Conservation (phyloP, 1,140 invertebrate species). For the Brachionus sp. region DNA sequence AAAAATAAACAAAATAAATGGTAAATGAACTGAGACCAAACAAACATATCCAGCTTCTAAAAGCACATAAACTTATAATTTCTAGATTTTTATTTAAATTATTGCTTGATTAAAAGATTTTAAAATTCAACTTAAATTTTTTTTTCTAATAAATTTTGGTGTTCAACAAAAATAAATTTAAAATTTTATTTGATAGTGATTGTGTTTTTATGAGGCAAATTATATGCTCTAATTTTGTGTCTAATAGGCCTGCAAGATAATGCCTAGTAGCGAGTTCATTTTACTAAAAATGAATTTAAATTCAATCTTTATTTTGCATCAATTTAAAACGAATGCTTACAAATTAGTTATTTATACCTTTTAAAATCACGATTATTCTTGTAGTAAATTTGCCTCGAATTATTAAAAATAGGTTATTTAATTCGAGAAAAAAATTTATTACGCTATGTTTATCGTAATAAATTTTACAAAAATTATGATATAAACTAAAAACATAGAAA, state of each 20-base stretch:
- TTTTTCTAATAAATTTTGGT: too few relatives aligned
- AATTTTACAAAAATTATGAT: not conserved
- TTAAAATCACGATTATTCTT: not conserved
- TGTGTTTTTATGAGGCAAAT: too few relatives aligned
- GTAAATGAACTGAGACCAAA: not conserved
- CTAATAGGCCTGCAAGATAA: not conserved
- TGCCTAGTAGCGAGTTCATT: not conserved
- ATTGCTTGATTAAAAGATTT: too few relatives aligned
- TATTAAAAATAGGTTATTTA: constrained; percentile 1
- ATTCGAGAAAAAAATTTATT: not conserved
- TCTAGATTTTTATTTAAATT: not conserved
- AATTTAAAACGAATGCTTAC: not conserved
- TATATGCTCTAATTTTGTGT: not conserved
- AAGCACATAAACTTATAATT: not conserved
- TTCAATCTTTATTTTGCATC: not conserved
- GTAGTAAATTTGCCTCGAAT: not conserved
- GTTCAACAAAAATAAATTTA: too few relatives aligned
- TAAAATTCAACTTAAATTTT: too few relatives aligned
- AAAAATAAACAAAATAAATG: too few relatives aligned
- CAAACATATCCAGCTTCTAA: not conserved
- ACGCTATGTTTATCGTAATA: not conserved
- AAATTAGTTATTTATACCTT: not conserved
- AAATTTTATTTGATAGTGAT: not conserved
- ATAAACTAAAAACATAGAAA: not conserved
- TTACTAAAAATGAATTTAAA: not conserved